A percentile compares a stretch with the other conserved stretches of the same genome.
Conservation (phyloP, 2,797 vertebrate species). For the Pangasius larnaudii region DNA sequence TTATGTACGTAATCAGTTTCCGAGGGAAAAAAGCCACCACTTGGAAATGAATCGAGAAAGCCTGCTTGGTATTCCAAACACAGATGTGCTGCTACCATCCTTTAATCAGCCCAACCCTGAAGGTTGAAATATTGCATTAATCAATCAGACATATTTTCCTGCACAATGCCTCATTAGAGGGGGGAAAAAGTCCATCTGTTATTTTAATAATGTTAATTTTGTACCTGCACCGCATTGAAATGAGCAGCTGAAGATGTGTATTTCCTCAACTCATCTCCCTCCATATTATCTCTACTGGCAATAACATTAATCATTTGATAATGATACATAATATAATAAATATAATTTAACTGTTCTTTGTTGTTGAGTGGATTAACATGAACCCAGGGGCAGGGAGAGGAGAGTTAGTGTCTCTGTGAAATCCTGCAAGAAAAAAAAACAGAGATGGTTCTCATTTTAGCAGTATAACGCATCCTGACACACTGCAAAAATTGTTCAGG, state of each 20-base stretch:
- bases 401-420: not conserved
- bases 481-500: no score
- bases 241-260: slow-evolving; percentile 19
- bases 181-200: slow-evolving; percentile 30
- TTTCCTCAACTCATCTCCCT: slow-evolving; percentile 20
- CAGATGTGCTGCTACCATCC: slow-evolving; percentile 19
- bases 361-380: slow-evolving; percentile 59
- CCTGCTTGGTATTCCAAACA: slow-evolving; percentile 31
- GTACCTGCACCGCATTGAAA: slow-evolving; percentile 23
- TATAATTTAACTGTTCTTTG: slow-evolving; percentile 15
- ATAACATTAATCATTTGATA: slow-evolving; percentile 21
- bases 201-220: slow-evolving; percentile 34
- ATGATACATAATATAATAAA: slow-evolving; percentile 17
- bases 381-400: not conserved
- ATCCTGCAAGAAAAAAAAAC: not conserved
- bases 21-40: not conserved
- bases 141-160: slow-evolving; percentile 27
- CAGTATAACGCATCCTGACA: no score
- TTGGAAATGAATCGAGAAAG: slow-evolving; percentile 21
- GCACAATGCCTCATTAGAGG: slow-evolving; percentile 35
- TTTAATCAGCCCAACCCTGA: slow-evolving; percentile 28
- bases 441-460: not conserved
- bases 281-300: slow-evolving; percentile 11
- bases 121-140: slow-evolving; percentile 37
- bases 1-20: slow-evolving; percentile 20